A percentile compares a stretch with the other conserved stretches of the same genome.
phyloP scores from a whole-genome alignment of 2,797 vertebrate species.

The Gobio occitaniae region DNA sequence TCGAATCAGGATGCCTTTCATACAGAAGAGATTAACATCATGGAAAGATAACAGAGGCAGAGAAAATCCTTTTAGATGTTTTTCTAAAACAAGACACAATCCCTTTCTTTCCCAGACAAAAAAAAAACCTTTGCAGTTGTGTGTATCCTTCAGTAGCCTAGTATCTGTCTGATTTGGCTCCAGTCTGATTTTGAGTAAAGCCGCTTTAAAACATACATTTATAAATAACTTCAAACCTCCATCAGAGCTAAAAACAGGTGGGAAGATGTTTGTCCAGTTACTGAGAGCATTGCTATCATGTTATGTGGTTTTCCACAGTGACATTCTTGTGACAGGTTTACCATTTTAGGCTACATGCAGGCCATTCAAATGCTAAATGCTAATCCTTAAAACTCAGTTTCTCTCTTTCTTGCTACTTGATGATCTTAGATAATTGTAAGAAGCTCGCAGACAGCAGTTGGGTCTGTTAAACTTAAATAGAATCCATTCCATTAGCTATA shows the following conservation, averaged over 20 bases:
- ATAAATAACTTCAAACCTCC: background rate
- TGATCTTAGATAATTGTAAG: background rate
- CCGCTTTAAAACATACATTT: slow-evolving; percentile 2
- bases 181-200: background rate
- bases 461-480: background rate
- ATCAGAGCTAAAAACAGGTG: background rate
- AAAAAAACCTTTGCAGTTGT: background rate
- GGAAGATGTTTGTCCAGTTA: background rate
- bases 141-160: background rate
- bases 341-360: background rate
- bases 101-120: slow-evolving; percentile 7
- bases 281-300: background rate
- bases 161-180: background rate
- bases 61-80: slow-evolving; percentile 36
- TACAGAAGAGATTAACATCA: background rate
- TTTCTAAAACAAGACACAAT: slow-evolving; percentile 25
- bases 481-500: background rate
- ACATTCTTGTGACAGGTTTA: background rate
- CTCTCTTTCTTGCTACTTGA: background rate
- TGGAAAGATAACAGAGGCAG: slow-evolving; percentile 22
- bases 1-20: background rate
- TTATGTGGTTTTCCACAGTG: background rate
- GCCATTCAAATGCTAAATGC: background rate
- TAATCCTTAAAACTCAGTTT: background rate
- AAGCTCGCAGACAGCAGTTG: background rate